phyloP scores from a whole-genome alignment of 1,140 invertebrate species.

The Drosophila parabipectinata region DNA sequence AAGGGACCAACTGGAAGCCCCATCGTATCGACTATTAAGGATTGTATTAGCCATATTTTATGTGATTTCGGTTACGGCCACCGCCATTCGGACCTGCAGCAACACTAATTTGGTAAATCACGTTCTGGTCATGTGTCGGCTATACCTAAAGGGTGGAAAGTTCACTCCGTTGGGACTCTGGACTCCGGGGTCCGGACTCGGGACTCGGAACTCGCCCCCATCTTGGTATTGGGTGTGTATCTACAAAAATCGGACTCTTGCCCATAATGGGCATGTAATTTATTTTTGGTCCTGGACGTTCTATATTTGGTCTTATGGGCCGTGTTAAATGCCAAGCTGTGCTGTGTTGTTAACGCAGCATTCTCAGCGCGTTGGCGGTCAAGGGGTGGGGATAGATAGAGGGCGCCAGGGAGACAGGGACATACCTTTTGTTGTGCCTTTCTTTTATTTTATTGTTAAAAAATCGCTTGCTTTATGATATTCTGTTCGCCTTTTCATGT shows the following conservation, averaged over 20 bases:
- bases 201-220: too few species aligned
- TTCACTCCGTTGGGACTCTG: not conserved
- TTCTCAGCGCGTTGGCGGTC: not conserved
- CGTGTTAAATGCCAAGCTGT: constrained; percentile 54
- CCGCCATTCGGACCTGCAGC: constrained; percentile 41
- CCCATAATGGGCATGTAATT: constrained; percentile 49
- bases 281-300: constrained; percentile 51
- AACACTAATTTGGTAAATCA: constrained; percentile 54
- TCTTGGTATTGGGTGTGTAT: constrained; percentile 27
- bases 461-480: constrained; percentile 53
- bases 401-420: not conserved
- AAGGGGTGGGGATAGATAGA: not conserved
- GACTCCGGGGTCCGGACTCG: too few species aligned
- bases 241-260: constrained; percentile 47
- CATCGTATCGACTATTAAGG: constrained; percentile 27
- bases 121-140: constrained; percentile 35
- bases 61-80: constrained; percentile 32
- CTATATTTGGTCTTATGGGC: constrained; percentile 52
- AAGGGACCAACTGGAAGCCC: not conserved
- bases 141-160: constrained; percentile 21
- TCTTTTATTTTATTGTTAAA: constrained; percentile 52
- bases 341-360: constrained; percentile 33
- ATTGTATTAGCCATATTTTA: constrained; percentile 46
- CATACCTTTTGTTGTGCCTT: constrained; percentile 45
- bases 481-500: constrained; percentile 32